A percentile compares a stretch with the other conserved stretches of the same genome.
Evolutionary conservation across 1,140 invertebrate genomes (phyloP).

Genomic region (Acyrthosiphon pisum): DNA sequence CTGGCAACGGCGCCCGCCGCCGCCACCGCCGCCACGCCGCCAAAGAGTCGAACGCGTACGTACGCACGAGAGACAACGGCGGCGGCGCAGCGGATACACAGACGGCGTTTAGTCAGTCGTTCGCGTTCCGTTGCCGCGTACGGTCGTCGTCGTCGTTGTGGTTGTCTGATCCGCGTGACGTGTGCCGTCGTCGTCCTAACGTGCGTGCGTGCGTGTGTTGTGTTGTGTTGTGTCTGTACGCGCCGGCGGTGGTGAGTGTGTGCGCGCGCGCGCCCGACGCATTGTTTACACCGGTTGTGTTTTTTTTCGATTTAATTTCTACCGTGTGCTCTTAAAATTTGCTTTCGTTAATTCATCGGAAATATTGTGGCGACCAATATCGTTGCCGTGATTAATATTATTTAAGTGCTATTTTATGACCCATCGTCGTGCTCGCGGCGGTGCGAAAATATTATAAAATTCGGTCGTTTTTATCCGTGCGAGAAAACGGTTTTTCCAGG

Average conservation of each 20-base stretch:
- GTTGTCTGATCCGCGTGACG: background rate
- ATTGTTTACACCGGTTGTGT: background rate
- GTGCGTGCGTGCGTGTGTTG: conserved; percentile 10
- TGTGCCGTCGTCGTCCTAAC: background rate
- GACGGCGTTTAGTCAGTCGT: conserved; percentile 16
- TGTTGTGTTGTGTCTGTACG: background rate
- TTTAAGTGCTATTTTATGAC: background rate
- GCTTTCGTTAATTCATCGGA: background rate
- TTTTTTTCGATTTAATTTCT: background rate
- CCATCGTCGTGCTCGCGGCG: no score
- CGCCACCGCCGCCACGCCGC: background rate
- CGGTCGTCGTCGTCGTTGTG: background rate
- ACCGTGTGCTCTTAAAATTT: background rate
- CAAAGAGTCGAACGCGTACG: background rate
- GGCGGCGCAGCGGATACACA: conserved; percentile 20
- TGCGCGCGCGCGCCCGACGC: background rate
- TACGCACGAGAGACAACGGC: background rate
- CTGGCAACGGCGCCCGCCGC: conserved; percentile 21
- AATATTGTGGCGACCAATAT: background rate
- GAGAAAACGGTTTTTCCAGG: background rate
- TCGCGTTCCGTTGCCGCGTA: conserved; percentile 21
- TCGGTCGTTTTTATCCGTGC: background rate
- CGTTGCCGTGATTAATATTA: background rate
- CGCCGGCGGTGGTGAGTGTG: background rate
- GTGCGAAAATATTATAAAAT: background rate